These are phyloP conservation scores for Pseudocheirus occidentalis DNA, from an alignment of 2,797 vertebrate genomes.

Conservation along the genomic window DNA sequence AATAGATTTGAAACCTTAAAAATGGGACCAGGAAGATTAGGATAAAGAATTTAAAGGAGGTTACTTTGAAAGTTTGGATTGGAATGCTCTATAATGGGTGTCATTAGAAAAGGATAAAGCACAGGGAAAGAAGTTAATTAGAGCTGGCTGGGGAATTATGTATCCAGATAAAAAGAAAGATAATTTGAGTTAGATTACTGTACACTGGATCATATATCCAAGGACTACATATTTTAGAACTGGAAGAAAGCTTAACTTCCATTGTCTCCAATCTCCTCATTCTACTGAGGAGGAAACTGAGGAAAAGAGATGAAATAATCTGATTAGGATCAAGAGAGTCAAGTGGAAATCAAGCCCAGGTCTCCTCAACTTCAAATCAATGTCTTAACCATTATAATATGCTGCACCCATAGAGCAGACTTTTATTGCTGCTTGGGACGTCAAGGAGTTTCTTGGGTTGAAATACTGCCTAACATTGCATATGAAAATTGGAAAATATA, in stretches of 20 bases:
- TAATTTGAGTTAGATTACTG: background rate
- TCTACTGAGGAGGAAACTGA: background rate
- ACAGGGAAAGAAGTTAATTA: background rate
- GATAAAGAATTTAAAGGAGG: background rate
- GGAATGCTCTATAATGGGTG: background rate
- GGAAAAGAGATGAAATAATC: background rate
- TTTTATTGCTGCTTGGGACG: background rate
- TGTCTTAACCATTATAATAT: background rate
- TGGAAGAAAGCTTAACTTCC: background rate
- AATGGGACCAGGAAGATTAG: background rate
- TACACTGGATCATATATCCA: background rate
- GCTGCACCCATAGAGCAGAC: background rate
- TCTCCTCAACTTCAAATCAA: background rate
- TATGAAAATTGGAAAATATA: background rate
- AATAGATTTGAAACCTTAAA: background rate
- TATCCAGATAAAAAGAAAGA: background rate
- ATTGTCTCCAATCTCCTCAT: background rate
- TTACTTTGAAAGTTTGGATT: background rate
- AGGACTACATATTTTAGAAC: background rate
- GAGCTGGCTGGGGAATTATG: background rate
- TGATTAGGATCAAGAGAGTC: background rate
- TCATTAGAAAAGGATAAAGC: background rate
- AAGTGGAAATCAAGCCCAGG: background rate
- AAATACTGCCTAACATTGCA: background rate
- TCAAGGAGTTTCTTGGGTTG: background rate